Percentiles rank a stretch among this genome's conserved stretches.
Conservation (phyloP, 2,113 vertebrate species). For the Gobio gobio region DNA sequence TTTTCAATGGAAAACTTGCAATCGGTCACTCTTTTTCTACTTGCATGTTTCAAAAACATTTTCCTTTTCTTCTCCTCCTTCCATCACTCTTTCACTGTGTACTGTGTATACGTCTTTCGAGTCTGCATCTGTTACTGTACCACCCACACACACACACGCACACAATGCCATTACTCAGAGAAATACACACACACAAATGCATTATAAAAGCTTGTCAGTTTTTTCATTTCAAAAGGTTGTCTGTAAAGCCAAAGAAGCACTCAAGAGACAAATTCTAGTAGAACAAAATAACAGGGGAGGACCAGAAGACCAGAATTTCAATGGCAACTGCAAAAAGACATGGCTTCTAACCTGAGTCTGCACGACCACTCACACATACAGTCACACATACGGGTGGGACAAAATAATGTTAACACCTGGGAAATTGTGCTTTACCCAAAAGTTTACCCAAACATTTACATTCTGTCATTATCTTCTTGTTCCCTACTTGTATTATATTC, state of each 20-base stretch:
- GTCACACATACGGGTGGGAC: neutral
- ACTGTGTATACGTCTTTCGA: neutral
- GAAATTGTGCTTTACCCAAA: no score
- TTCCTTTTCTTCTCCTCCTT: neutral
- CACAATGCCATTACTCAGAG: slow-evolving; percentile 10
- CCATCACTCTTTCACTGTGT: slow-evolving; percentile 17
- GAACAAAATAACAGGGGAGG: neutral
- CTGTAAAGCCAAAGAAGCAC: slow-evolving; percentile 24
- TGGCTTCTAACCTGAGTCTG: neutral
- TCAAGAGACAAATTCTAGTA: slow-evolving; percentile 3
- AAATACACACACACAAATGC: slow-evolving; percentile 21
- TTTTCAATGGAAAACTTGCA: slow-evolving; percentile 23
- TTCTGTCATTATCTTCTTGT: neutral
- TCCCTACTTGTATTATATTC: no score
- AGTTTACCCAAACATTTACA: neutral
- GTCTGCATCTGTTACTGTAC: slow-evolving; percentile 36
- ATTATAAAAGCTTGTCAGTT: slow-evolving; percentile 35
- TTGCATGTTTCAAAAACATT: slow-evolving; percentile 3
- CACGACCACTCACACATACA: neutral
- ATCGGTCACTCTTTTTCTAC: neutral
- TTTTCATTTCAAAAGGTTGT: slow-evolving; percentile 32
- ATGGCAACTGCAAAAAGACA: slow-evolving; percentile 19
- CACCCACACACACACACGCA: neutral
- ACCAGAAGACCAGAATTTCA: slow-evolving; percentile 7
- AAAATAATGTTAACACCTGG: no score